These are phyloP conservation scores for Cepaea nemoralis DNA, from an alignment of 1,140 invertebrate species.

Conservation along the genomic window DNA sequence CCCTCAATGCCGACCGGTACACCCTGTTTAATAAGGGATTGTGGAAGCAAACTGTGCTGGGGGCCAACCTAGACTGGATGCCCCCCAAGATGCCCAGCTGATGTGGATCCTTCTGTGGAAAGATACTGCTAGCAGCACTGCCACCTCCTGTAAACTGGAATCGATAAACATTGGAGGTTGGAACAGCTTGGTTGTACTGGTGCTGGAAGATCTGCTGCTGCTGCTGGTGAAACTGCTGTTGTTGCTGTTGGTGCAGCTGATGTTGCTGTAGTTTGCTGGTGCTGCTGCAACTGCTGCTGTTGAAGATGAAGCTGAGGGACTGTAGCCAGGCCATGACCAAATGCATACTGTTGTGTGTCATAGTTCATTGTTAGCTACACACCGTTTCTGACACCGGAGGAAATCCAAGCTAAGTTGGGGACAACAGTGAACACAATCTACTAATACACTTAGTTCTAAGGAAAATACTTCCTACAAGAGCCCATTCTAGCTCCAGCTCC, in stretches of 20 bases:
- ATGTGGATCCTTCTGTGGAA: conserved; percentile 28
- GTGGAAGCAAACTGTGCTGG: conserved; percentile 1
- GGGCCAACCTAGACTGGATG: conserved; percentile 6
- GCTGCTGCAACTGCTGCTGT: conserved; percentile 21
- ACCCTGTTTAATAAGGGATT: conserved; percentile 21
- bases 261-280: too few relatives aligned
- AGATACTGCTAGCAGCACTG: not conserved
- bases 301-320: conserved; percentile 31
- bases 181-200: conserved; percentile 18
- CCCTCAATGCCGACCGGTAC: conserved; percentile 11
- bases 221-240: conserved; percentile 27
- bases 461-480: not conserved
- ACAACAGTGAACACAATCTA: not conserved
- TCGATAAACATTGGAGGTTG: conserved; percentile 25
- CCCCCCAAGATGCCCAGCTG: not conserved
- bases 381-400: not conserved
- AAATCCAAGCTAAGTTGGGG: conserved; percentile 23
- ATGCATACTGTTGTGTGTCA: conserved; percentile 33
- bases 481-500: not conserved
- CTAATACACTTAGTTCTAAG: not conserved
- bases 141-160: conserved; percentile 29
- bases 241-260: conserved; percentile 21
- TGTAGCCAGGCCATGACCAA: conserved; percentile 35
- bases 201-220: conserved; percentile 22
- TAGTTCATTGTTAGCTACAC: conserved; percentile 32